Evolutionary conservation across 2,888 invertebrate species (phyloP), one percentile per base, ranked within the genome.

Genomic region (Monoplex corrugatus): DNA sequence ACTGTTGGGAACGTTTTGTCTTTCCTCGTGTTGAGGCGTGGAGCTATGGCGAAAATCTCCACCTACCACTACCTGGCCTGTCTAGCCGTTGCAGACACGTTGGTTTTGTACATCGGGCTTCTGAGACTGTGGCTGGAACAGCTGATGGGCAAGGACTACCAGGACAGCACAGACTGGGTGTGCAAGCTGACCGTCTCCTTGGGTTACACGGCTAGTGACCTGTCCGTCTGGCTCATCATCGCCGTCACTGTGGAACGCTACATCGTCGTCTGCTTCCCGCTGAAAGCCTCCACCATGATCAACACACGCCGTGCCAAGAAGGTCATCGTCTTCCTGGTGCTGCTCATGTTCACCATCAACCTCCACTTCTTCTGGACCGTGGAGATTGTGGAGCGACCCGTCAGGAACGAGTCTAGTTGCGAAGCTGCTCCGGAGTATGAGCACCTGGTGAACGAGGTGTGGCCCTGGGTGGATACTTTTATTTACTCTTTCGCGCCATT

Each of bases 161-260:
- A 94, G 82, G 92, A 92, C 57, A 91, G 93, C 44, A 90, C 94
- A 0, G 90, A 93, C 78, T 94, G 93, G 93, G 88, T 94, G 68
- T 95, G 95, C 90, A 95, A 95, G 90, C 87, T 93, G 38, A 92
- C 93, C 13, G 92, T 92, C n/a, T 90, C 94, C 3, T 87, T 95
- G 35, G 94, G 93, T 1, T 95, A 95, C 86, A 93, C 94, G 84
- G 92, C 93, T 85, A 95, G 95, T 89, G 95, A 95, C 85, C 93
- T 94, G 82, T 95, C 95, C 10, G 95, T 95, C 2, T 95, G 95
- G 95, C 91, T 95, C 19, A 95, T 95, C 84, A 94, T 95, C 23
- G 95, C 95, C 0, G 94, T 95, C 10, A 95, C 95, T 0, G 93
- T 95, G 32, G 95, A 95, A 89, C 91, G 95, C 32, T 95, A 94